phyloP scores from a whole-genome alignment of 2,113 vertebrate genomes.

The Corydoras sp. region DNA sequence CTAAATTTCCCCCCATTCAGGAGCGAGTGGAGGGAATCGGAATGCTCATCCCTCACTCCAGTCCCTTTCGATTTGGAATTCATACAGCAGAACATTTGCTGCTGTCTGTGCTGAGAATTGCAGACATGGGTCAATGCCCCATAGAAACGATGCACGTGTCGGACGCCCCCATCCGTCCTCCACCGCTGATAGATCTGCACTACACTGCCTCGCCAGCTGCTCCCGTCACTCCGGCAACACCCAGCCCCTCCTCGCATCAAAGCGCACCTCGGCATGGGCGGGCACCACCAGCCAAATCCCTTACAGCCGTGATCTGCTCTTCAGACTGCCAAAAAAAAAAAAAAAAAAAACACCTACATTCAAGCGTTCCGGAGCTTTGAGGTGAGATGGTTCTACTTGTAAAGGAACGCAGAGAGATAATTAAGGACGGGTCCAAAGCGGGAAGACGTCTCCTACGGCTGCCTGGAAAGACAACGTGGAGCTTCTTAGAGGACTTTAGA shows the following conservation, averaged over 20 bases:
- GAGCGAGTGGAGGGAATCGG: constrained; percentile 31
- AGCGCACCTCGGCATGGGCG: constrained; percentile 14
- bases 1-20: constrained; percentile 47
- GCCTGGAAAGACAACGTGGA: constrained; percentile 7
- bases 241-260: constrained; percentile 54
- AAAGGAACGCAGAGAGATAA: constrained; percentile 21
- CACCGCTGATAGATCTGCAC: constrained; percentile 48
- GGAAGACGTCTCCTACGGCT: constrained; percentile 7
- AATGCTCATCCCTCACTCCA: constrained; percentile 23
- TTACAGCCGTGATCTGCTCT: constrained; percentile 39
- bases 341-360: constrained; percentile 33
- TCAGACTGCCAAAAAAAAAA: constrained; percentile 38
- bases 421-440: constrained; percentile 23
- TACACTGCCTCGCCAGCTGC: constrained; percentile 39
- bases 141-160: constrained; percentile 49
- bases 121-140: constrained; percentile 50
- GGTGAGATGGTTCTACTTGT: constrained; percentile 40
- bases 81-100: constrained; percentile 44
- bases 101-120: constrained; percentile 45
- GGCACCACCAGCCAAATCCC: constrained; percentile 44
- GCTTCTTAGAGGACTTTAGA: constrained; percentile 11
- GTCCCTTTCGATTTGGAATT: constrained; percentile 50
- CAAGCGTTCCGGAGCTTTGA: constrained; percentile 42
- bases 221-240: constrained; percentile 54
- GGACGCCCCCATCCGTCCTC: constrained; percentile 45